Evolutionary conservation across 2,797 vertebrate species (phyloP).

Genomic region (Danio aesculapii): DNA sequence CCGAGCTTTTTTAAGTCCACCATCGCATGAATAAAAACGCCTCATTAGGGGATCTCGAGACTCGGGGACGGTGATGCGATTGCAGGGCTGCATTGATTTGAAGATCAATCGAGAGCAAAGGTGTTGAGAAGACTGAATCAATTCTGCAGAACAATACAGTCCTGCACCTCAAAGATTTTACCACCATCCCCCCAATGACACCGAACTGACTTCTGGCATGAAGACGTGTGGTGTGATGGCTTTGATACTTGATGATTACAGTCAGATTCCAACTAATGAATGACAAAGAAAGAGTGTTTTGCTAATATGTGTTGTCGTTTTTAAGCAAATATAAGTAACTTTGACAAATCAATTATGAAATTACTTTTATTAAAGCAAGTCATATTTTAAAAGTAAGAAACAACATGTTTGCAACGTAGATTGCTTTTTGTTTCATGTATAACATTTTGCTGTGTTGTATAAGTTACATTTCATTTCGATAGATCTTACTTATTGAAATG

Average conservation of each 20-base stretch:
- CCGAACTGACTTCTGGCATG: constrained; percentile 38
- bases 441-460: too few species aligned
- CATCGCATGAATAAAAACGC: constrained; percentile 61
- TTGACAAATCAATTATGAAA: background rate
- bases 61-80: constrained; percentile 62
- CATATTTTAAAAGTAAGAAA: too few species aligned
- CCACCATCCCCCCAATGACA: constrained; percentile 26
- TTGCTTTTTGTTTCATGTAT: too few species aligned
- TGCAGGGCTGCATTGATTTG: constrained; percentile 60
- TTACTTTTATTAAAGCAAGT: too few species aligned
- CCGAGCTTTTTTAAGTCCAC: constrained; percentile 50
- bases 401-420: background rate
- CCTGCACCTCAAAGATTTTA: constrained; percentile 37
- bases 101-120: constrained; percentile 51
- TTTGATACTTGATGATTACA: constrained; percentile 10
- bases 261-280: background rate
- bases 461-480: too few species aligned
- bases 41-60: constrained; percentile 62
- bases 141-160: constrained; percentile 57
- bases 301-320: background rate
- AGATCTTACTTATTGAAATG: too few species aligned
- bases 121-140: constrained; percentile 55
- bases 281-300: background rate
- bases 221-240: constrained; percentile 8
- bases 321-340: background rate